A percentile compares a stretch with the other conserved stretches of the same genome.
Evolutionary conservation across 2,797 vertebrate species (phyloP).

Genomic region (Diplodus puntazzo): DNA sequence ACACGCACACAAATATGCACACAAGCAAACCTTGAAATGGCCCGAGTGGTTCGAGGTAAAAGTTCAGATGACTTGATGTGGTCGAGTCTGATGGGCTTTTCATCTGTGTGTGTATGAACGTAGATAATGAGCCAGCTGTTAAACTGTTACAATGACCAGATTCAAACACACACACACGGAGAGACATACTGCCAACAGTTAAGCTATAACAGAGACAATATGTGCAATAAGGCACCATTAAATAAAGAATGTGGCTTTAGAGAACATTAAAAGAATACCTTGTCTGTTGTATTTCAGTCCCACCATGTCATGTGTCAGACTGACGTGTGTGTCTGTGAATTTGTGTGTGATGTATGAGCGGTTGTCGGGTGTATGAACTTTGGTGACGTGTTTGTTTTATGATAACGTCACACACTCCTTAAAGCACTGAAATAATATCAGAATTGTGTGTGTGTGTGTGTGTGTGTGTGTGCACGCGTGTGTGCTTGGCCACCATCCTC

Average conservation of each 20-base stretch:
- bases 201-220: conserved; percentile 71
- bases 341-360: conserved; percentile 46
- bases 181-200: conserved; percentile 47
- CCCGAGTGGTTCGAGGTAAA: conserved; percentile 52
- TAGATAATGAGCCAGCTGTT: conserved; percentile 69
- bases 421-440: conserved; percentile 51
- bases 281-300: conserved; percentile 68
- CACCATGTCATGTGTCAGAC: conserved; percentile 66
- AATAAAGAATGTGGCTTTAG: conserved; percentile 65
- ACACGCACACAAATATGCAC: conserved; percentile 8
- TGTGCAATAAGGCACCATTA: conserved; percentile 62
- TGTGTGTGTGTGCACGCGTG: conserved; percentile 18
- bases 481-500: conserved; percentile 45
- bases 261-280: conserved; percentile 67
- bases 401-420: conserved; percentile 55
- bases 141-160: conserved; percentile 68
- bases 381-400: conserved; percentile 56
- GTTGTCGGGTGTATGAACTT: conserved; percentile 37
- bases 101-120: conserved; percentile 66
- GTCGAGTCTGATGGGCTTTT: conserved; percentile 57
- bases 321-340: conserved; percentile 41
- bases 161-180: conserved; percentile 34
- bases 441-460: conserved; percentile 27
- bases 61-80: conserved; percentile 60
- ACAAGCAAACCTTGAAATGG: conserved; percentile 34